Conservation (phyloP, 2,797 vertebrate species). For the Thunnus albacares region DNA sequence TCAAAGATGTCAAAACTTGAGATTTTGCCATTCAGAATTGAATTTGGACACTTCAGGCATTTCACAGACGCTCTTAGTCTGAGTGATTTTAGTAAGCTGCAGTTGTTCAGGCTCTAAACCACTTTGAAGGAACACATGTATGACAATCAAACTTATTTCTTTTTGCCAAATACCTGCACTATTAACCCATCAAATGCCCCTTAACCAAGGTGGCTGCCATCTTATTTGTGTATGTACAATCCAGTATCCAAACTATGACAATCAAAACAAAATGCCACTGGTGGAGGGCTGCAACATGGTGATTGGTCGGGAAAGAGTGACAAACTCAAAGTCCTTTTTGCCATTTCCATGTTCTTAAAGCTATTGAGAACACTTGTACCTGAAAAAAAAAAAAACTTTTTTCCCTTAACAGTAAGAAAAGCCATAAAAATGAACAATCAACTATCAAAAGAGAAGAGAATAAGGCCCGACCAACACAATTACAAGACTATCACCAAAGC, state of each 20-base stretch:
- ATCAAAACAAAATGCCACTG: not conserved
- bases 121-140: too few species aligned
- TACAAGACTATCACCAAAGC: not conserved
- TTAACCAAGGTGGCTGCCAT: slow-evolving; percentile 13
- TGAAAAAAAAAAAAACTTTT: not conserved
- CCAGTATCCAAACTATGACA: not conserved
- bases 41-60: not conserved
- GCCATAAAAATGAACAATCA: not conserved
- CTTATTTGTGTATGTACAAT: slow-evolving; percentile 12
- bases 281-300: not conserved
- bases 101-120: not conserved
- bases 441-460: not conserved
- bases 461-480: not conserved
- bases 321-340: not conserved
- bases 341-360: not conserved
- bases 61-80: not conserved
- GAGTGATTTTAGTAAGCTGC: not conserved
- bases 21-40: not conserved
- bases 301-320: not conserved
- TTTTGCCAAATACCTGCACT: slow-evolving; percentile 9
- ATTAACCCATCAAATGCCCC: slow-evolving; percentile 20
- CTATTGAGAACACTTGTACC: not conserved
- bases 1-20: not conserved
- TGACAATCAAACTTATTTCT: too few species aligned
- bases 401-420: not conserved